Conservation (phyloP, 2,888 invertebrate species). For the Venustoraphidia nigricollis region DNA sequence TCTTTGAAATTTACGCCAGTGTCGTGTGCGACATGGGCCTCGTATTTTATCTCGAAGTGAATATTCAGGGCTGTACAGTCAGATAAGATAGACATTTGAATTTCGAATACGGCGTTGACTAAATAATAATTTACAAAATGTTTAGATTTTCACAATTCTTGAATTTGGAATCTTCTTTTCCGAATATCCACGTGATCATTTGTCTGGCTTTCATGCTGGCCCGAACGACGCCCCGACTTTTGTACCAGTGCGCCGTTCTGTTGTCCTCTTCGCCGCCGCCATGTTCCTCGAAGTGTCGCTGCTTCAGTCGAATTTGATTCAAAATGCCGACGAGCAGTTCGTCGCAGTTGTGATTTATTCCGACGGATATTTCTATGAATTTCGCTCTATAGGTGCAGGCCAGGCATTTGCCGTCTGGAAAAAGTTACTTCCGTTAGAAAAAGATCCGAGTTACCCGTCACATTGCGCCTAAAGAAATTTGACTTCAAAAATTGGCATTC, state of each 20-base stretch:
- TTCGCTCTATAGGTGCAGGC: slow-evolving; percentile 85
- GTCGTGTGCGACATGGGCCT: too few relatives aligned
- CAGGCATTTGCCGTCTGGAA: slow-evolving; percentile 81
- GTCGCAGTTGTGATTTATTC: slow-evolving; percentile 93
- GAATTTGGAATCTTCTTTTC: slow-evolving; percentile 81
- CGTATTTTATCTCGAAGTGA: too few relatives aligned
- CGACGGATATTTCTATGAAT: slow-evolving; percentile 91
- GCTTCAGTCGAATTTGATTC: slow-evolving; percentile 77
- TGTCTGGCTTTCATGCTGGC: slow-evolving; percentile 83
- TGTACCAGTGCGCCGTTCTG: slow-evolving; percentile 55
- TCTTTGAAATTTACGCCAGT: too few relatives aligned
- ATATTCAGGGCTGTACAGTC: too few relatives aligned
- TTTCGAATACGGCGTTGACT: not conserved
- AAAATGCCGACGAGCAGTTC: slow-evolving; percentile 86
- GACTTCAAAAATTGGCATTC: too few relatives aligned
- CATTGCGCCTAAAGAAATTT: too few relatives aligned
- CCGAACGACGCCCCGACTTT: slow-evolving; percentile 66
- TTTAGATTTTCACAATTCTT: slow-evolving; percentile 84
- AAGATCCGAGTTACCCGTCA: too few relatives aligned
- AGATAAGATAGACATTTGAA: too few relatives aligned
- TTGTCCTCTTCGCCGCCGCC: slow-evolving; percentile 12
- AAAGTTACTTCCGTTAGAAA: slow-evolving; percentile 12
- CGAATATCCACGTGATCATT: slow-evolving; percentile 83
- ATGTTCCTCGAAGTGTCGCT: slow-evolving; percentile 36
- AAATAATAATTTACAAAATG: slow-evolving; percentile 46